These are phyloP conservation scores for Eulemur coronatus DNA, from an alignment of 2,797 vertebrate genomes.

Conservation along the genomic window DNA sequence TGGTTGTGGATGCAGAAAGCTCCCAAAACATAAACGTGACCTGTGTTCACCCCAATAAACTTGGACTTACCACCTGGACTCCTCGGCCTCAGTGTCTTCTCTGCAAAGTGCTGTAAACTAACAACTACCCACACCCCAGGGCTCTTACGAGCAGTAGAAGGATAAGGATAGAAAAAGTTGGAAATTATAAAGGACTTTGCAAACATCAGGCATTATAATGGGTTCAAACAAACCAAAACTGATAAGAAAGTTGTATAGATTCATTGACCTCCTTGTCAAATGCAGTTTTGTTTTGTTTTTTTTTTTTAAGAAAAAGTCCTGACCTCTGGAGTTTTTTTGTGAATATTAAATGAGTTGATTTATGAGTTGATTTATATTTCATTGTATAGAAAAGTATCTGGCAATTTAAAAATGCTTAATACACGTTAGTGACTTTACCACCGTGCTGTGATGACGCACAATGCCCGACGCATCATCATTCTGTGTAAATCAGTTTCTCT, in stretches of 20 bases:
- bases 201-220: not conserved
- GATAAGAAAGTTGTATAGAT: not conserved
- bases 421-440: not conserved
- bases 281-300: too few relatives aligned
- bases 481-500: not conserved
- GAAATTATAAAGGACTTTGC: not conserved
- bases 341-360: not conserved
- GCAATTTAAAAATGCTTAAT: not conserved
- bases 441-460: rapidly evolving
- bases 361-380: not conserved
- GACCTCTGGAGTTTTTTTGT: not conserved
- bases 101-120: not conserved
- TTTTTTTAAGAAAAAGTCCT: not conserved
- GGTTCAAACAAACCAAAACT: not conserved
- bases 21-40: not conserved
- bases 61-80: not conserved
- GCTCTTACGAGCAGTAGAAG: not conserved
- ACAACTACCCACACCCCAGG: rapidly evolving
- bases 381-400: not conserved
- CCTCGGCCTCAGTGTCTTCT: not conserved
- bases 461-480: rapidly evolving
- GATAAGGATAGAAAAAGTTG: not conserved
- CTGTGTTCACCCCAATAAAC: not conserved
- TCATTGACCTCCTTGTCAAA: not conserved
- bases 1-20: not conserved